Evolutionary conservation across 2,113 vertebrate species (phyloP).

Genomic region (Phrynosoma blainvillii): DNA sequence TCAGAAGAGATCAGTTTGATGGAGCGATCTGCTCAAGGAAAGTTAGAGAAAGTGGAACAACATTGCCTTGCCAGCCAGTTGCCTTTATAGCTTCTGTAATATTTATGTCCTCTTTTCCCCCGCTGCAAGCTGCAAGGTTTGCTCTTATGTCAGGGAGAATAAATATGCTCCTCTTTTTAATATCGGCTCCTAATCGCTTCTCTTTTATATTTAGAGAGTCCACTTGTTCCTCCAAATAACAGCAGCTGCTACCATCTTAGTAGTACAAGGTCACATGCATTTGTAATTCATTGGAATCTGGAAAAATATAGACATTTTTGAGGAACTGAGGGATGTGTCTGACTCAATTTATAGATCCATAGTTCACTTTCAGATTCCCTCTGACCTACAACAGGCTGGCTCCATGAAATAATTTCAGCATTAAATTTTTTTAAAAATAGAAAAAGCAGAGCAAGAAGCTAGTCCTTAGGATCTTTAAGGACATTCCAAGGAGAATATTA

Average conservation of each 20-base stretch:
- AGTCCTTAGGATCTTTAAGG: neutral
- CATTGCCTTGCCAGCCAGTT: slow-evolving; percentile 15
- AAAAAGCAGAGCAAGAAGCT: too few species aligned
- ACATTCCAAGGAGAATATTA: too few species aligned
- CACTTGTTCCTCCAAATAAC: slow-evolving; percentile 12
- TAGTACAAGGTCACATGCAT: neutral
- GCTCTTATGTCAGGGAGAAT: slow-evolving; percentile 8
- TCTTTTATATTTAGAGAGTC: slow-evolving; percentile 10
- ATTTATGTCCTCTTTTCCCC: slow-evolving; percentile 33
- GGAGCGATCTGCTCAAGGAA: neutral
- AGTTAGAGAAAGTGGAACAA: neutral
- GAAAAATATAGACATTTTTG: neutral
- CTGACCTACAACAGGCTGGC: too few species aligned
- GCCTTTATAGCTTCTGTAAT: neutral
- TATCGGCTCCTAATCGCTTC: neutral
- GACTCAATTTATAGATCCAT: neutral
- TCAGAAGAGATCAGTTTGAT: slow-evolving; percentile 30
- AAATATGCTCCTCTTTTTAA: neutral
- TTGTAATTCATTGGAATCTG: slow-evolving; percentile 11
- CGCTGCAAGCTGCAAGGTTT: neutral
- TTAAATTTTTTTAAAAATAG: neutral
- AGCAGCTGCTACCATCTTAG: neutral
- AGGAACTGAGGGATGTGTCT: neutral
- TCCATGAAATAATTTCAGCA: neutral
- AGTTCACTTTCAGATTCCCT: neutral